Evolutionary conservation across 2,888 invertebrate genomes (phyloP).

Genomic region (Epistrophe eligans): DNA sequence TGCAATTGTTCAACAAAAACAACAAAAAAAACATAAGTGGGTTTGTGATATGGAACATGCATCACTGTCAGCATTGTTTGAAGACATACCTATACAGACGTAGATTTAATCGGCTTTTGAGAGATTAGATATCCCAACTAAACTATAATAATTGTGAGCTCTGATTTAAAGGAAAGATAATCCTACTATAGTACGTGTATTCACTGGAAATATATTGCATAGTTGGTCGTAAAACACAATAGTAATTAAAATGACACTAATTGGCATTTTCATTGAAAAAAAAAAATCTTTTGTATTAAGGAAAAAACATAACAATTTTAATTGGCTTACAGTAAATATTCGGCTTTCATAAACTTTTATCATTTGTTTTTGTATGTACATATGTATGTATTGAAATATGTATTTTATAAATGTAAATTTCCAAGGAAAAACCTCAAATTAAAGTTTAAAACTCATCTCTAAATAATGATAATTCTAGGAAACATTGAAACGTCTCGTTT

Average conservation of each 20-base stretch:
- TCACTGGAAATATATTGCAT: neutral
- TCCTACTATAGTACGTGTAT: neutral
- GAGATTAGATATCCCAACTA: neutral
- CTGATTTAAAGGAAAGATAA: slow-evolving; percentile 1
- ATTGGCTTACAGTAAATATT: neutral
- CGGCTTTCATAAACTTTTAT: neutral
- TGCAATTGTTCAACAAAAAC: neutral
- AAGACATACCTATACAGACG: neutral
- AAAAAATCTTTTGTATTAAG: neutral
- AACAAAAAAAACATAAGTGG: neutral
- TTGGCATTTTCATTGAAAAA: neutral
- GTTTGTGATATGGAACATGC: slow-evolving; percentile 15
- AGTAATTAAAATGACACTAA: neutral
- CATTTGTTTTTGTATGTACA: neutral
- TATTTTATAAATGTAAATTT: neutral
- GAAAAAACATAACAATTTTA: neutral
- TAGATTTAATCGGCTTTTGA: slow-evolving; percentile 6
- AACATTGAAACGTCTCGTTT: no score
- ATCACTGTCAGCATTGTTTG: slow-evolving; percentile 17
- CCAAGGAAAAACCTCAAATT: neutral
- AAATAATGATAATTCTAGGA: neutral
- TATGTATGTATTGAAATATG: neutral
- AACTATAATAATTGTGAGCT: neutral
- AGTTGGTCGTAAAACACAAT: neutral
- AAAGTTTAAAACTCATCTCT: neutral